These are phyloP conservation scores for Tenebrio molitor DNA, from an alignment of 1,140 invertebrate genomes.

Conservation along the genomic window DNA sequence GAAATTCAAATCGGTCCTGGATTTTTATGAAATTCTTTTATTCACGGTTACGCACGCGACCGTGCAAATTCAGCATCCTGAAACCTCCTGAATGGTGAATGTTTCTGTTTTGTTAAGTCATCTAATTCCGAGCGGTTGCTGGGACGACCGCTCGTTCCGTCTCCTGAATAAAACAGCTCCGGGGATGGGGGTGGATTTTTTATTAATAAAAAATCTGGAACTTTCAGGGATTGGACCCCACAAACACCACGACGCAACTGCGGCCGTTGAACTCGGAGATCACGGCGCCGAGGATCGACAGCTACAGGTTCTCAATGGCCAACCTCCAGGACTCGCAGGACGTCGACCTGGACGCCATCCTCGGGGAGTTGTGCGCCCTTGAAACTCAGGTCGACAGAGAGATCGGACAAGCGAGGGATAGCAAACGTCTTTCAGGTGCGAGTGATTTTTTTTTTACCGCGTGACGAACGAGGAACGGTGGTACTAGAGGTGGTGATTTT, in stretches of 20 bases:
- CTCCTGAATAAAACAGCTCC: not conserved
- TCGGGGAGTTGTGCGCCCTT: slow-evolving; percentile 93
- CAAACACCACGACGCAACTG: slow-evolving; percentile 69
- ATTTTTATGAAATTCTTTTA: not conserved
- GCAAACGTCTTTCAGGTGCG: slow-evolving; percentile 66
- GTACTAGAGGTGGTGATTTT: no score
- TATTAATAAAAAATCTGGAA: slow-evolving; percentile 18
- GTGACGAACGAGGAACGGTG: no score
- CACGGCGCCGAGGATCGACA: slow-evolving; percentile 81
- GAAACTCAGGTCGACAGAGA: slow-evolving; percentile 84
- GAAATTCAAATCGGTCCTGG: slow-evolving; percentile 3
- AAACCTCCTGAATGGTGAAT: not conserved
- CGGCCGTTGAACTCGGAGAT: slow-evolving; percentile 74
- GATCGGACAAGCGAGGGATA: slow-evolving; percentile 68
- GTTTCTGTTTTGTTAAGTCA: slow-evolving; percentile 29
- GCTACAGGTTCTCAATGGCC: slow-evolving; percentile 92
- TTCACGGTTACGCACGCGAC: not conserved
- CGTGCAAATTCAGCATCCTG: slow-evolving; percentile 11
- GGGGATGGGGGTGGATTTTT: not conserved
- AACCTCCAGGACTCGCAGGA: slow-evolving; percentile 95
- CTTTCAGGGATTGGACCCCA: slow-evolving; percentile 75
- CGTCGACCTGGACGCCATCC: slow-evolving; percentile 94
- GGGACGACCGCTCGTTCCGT: not conserved
- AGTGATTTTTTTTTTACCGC: not conserved
- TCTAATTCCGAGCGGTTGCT: slow-evolving; percentile 19